Evolutionary conservation across 2,797 vertebrate species (phyloP).

Genomic region (Scarus forsteni): DNA sequence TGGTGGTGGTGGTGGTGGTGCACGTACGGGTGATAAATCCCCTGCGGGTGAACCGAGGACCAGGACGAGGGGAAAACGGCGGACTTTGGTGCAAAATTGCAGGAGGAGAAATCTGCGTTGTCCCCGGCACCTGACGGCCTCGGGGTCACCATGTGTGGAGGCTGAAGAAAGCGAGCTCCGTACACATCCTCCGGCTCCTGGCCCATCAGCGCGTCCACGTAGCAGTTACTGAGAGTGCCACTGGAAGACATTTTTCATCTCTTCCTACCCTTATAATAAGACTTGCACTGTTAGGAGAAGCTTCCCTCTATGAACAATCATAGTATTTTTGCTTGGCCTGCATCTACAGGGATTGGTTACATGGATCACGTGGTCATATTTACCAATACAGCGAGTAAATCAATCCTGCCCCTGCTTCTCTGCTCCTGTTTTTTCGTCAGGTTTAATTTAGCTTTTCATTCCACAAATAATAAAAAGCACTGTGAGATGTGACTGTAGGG

Average conservation of each 20-base stretch:
- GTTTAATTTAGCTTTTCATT: slow-evolving; percentile 78
- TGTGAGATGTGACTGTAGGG: slow-evolving; percentile 38
- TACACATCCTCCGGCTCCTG: slow-evolving; percentile 95
- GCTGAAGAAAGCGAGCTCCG: slow-evolving; percentile 91
- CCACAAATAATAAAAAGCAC: slow-evolving; percentile 61
- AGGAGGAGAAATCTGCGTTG: slow-evolving; percentile 93
- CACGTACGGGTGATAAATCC: slow-evolving; percentile 95
- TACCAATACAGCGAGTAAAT: slow-evolving; percentile 99
- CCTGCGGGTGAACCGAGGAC: slow-evolving; percentile 93
- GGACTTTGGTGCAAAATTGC: slow-evolving; percentile 96
- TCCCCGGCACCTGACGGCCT: slow-evolving; percentile 95
- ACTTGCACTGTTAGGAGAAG: slow-evolving; percentile 94
- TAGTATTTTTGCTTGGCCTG: slow-evolving; percentile 97
- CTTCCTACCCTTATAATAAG: slow-evolving; percentile 93
- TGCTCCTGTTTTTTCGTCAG: slow-evolving; percentile 41
- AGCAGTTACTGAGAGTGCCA: slow-evolving; percentile 96
- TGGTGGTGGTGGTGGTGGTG: slow-evolving; percentile 90
- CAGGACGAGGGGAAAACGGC: slow-evolving; percentile 93
- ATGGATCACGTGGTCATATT: slow-evolving; percentile 99
- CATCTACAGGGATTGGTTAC: slow-evolving; percentile 98
- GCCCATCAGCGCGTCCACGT: slow-evolving; percentile 96
- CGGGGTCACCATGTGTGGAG: slow-evolving; percentile 89
- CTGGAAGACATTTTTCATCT: slow-evolving; percentile 96
- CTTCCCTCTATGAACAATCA: slow-evolving; percentile 94
- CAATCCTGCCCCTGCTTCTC: slow-evolving; percentile 88